Base-by-base conservation (phyloP, 2,113 vertebrate species). In the Dunckerocampus dactyliophorus region DNA sequence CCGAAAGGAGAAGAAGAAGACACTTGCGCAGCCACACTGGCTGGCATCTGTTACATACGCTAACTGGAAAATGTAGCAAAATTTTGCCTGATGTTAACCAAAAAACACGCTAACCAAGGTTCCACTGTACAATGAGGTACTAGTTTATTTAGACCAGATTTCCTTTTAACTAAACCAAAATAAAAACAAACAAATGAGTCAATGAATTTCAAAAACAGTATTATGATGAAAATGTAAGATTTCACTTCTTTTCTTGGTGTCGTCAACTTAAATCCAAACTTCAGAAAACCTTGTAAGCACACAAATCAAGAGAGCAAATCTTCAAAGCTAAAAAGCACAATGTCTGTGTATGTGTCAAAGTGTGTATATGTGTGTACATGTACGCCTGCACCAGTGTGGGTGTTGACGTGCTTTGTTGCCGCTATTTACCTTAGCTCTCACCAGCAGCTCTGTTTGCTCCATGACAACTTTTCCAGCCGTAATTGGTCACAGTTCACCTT, bases 401-500 rank as follows among this genome's bases (percentile, higher is more conserved):
- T 11, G 19, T 54, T n/a, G 16, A 47, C 45, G 62, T 20, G 61
- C 72, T 6, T 24, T 19, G 59, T 57, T 71, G 51, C 64, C 64
- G 67, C 67, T 59, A 59, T 72, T 74, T 75, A 59, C 28, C 76
- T 54, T 47, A 60, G 58, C 63, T 3, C 12, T 53, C 62, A 8
- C 22, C 42, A 52, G 51, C 62, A 48, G n/a, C 62, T 3, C 55
- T 71, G 65, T 72, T 43, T 60, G 61, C 63, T 75, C 69, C 48
- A 21, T 68, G 60, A 59, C 63, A 78, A 65, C 75, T 72, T 77
- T 65, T 48, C 56, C 48, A 31, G 61, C 59, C 71, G 12, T 85
- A 84, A 87, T 84, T 87, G 77, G 80, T 76, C 42, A 48, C 69
- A 62, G 75, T 70, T 79, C 62, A 72, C 59, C 71, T 75, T 82